Evolutionary conservation across 1,140 invertebrate species (phyloP).

Genomic region (Uloborus diversus): DNA sequence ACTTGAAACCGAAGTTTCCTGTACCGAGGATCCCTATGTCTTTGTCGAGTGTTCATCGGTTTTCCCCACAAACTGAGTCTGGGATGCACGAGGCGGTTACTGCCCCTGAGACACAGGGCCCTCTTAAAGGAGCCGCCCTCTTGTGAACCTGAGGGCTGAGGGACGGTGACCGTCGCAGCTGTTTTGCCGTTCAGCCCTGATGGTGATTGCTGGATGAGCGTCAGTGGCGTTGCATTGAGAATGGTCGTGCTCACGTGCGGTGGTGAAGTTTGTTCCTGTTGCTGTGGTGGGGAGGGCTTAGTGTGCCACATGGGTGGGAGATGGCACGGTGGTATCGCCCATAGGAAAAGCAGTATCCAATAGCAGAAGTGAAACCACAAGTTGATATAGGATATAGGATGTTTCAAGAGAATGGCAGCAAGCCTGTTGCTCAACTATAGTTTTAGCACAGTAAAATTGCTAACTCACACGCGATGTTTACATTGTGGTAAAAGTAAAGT

Average conservation of each 20-base stretch:
- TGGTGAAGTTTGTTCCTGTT: not conserved
- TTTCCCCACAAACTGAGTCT: conserved; percentile 55
- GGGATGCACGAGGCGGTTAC: conserved; percentile 36
- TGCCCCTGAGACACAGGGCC: conserved; percentile 33
- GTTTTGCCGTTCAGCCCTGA: conserved; percentile 37
- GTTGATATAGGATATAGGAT: not conserved
- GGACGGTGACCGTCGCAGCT: not conserved
- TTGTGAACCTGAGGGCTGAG: not conserved
- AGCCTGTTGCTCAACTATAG: not conserved
- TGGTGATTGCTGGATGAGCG: conserved; percentile 18
- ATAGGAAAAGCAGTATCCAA: not conserved
- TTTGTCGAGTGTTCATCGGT: conserved; percentile 35
- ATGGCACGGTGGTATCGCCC: not conserved
- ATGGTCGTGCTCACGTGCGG: conserved; percentile 14
- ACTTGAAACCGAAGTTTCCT: conserved; percentile 85
- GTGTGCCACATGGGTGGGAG: conserved; percentile 25
- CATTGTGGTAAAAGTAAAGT: not conserved
- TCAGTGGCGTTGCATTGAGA: conserved; percentile 39
- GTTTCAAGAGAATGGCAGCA: not conserved
- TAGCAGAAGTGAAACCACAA: not conserved
- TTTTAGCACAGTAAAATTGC: not conserved
- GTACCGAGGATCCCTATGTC: conserved; percentile 78
- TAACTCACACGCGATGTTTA: not conserved
- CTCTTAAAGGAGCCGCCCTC: conserved; percentile 2
- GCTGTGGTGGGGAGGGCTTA: not conserved